Evolutionary conservation across 2,888 invertebrate species (phyloP).

Genomic region (Drosophila nr. perissopoda): DNA sequence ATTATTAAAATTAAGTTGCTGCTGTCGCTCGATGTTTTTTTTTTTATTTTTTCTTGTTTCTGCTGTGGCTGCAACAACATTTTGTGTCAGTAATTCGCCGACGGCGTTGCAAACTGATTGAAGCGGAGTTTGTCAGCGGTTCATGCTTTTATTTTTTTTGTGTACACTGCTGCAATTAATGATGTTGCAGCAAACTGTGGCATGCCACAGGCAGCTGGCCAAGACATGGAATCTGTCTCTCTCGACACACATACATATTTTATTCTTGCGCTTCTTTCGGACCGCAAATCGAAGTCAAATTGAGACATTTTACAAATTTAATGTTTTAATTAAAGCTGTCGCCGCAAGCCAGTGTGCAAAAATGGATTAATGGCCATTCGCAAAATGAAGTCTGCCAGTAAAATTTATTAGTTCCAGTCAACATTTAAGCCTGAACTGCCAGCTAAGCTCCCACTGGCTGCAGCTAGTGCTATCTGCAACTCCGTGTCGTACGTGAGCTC

Average conservation of each 20-base stretch:
- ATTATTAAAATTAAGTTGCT: constrained; percentile 73
- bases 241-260: not conserved
- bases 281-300: constrained; percentile 21
- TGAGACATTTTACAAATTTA: constrained; percentile 51
- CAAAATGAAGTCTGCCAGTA: constrained; percentile 32
- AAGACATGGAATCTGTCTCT: constrained; percentile 36
- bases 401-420: constrained; percentile 54
- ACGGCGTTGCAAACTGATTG: constrained; percentile 51
- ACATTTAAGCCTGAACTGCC: constrained; percentile 48
- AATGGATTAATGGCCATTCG: constrained; percentile 21
- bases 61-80: constrained; percentile 45
- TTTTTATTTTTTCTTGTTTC: constrained; percentile 5
- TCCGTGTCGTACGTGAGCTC: constrained; percentile 42
- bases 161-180: constrained; percentile 56
- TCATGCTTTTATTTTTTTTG: constrained; percentile 5
- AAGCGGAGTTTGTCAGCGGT: constrained; percentile 34
- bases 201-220: constrained; percentile 44
- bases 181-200: constrained; percentile 37
- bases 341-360: constrained; percentile 16
- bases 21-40: constrained; percentile 10
- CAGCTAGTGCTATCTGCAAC: constrained; percentile 27
- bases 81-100: constrained; percentile 55
- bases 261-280: constrained; percentile 3
- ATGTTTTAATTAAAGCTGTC: constrained; percentile 62
- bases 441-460: constrained; percentile 26